Base-by-base conservation (phyloP, 1,140 invertebrate species). In the Thalassaphorura encarpata region DNA sequence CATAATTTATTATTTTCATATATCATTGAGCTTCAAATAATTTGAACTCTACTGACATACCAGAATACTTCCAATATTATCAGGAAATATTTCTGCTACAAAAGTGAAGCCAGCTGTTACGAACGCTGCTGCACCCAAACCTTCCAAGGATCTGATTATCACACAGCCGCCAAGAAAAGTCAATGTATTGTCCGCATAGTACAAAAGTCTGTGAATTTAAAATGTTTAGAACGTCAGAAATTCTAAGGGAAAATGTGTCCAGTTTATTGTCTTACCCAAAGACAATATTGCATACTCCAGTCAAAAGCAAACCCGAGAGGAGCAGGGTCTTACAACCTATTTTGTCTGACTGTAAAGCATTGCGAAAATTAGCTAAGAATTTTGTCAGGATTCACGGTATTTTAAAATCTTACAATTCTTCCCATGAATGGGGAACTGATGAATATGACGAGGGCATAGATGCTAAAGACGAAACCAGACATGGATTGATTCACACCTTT, bases 41-140 rank as follows among this genome's bases (percentile, higher is more conserved):
- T n/a, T n/a, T n/a, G n/a, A n/a, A n/a, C n/a, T n/a, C n/a, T n/a
- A n/a, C n/a, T n/a, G n/a, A n/a, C n/a, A n/a, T n/a, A n/a, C n/a
- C n/a, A n/a, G n/a, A 16, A 86, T 82, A 3, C 81, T 78, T 13
- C 83, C 80, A n/a, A 85, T 78, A 66, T 80, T 78, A 60, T 85
- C 78, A 3, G 83, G 83, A 70, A 87, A 88, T 15, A 81, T 73
- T 67, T 85, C 79, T 18, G 84, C 80, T 19, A 85, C 78, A 64
- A 84, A 80, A 21, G 85, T 82, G 64, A 82, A 87, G 59, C 80
- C 78, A 8, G 84, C 82, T 3, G 83, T 86, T 1, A 80, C 79
- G 66, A 83, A 83, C 0, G 82, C 80, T 59, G 83, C 80, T 3
- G 83, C 81, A 2, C 84, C 85, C 5, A 87, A 66, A 1, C 84